Conservation (phyloP, 2,113 vertebrate genomes). For the Tauraco erythrolophus region DNA sequence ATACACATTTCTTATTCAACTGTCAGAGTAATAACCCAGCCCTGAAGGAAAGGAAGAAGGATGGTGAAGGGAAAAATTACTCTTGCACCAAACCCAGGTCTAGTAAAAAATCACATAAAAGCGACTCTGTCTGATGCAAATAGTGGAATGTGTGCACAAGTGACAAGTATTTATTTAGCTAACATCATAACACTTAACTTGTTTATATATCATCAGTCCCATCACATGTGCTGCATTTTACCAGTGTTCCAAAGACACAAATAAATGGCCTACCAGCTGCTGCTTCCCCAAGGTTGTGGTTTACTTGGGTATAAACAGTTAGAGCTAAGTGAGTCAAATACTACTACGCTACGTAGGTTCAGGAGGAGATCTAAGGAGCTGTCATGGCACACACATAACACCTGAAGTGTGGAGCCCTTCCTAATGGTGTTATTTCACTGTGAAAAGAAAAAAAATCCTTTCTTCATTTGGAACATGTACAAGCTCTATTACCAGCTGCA, state of each 20-base stretch:
- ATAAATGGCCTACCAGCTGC: slow-evolving; percentile 73
- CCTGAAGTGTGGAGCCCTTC: slow-evolving; percentile 60
- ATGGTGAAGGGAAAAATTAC: not conserved
- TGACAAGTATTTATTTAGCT: slow-evolving; percentile 63
- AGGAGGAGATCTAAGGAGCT: slow-evolving; percentile 38
- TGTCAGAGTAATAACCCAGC: not conserved
- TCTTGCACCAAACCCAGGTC: not conserved
- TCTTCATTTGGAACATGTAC: slow-evolving; percentile 62
- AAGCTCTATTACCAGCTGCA: slow-evolving; percentile 68
- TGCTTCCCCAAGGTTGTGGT: slow-evolving; percentile 70
- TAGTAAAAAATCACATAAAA: slow-evolving; percentile 44
- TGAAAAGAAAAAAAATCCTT: not conserved
- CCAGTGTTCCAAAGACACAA: slow-evolving; percentile 73
- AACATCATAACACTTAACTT: slow-evolving; percentile 67
- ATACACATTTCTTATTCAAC: not conserved
- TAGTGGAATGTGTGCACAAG: slow-evolving; percentile 24
- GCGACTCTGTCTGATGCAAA: not conserved
- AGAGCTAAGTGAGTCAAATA: slow-evolving; percentile 35
- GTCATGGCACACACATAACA: slow-evolving; percentile 67
- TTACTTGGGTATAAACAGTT: slow-evolving; percentile 73
- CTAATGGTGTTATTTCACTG: slow-evolving; percentile 52
- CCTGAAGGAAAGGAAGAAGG: not conserved
- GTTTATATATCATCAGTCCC: slow-evolving; percentile 71
- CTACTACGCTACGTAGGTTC: not conserved
- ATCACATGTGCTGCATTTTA: slow-evolving; percentile 76